phyloP scores from a whole-genome alignment of 2,113 vertebrate genomes.

The Eretmodus cyanostictus region DNA sequence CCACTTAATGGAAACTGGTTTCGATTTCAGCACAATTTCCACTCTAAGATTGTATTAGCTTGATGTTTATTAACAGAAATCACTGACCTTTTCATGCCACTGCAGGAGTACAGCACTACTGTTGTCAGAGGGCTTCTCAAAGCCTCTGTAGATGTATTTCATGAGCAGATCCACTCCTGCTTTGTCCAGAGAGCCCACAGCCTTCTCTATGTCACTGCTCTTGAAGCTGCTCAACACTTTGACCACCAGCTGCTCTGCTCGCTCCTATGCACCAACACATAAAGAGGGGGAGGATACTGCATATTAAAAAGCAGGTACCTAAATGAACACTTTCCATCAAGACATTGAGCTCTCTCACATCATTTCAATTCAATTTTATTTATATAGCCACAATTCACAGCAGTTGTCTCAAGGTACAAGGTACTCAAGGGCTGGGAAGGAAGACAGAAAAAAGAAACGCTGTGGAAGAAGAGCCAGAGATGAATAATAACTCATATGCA shows the following conservation, averaged over 20 bases:
- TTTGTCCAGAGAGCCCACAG: conserved; percentile 86
- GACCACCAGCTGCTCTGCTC: conserved; percentile 85
- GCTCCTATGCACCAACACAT: conserved; percentile 71
- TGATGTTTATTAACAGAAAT: neutral
- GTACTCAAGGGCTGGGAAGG: rapidly evolving
- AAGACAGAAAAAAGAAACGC: neutral
- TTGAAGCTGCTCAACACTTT: conserved; percentile 93
- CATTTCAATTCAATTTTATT: neutral
- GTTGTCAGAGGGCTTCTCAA: conserved; percentile 90
- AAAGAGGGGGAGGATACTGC: neutral
- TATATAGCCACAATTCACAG: neutral
- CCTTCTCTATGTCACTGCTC: conserved; percentile 90
- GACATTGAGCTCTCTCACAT: neutral
- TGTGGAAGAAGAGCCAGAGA: neutral
- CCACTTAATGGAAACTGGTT: neutral
- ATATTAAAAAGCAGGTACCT: neutral
- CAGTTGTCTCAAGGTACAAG: rapidly evolving
- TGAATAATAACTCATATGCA: neutral
- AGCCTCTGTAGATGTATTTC: conserved; percentile 98
- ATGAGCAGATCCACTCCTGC: conserved; percentile 90
- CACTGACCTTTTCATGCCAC: conserved; percentile 90
- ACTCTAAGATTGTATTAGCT: rapidly evolving
- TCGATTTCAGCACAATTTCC: rapidly evolving
- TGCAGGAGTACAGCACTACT: conserved; percentile 89
- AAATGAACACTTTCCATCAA: neutral